phyloP scores from a whole-genome alignment of 2,888 invertebrate species.

The Lottia gigantea region DNA sequence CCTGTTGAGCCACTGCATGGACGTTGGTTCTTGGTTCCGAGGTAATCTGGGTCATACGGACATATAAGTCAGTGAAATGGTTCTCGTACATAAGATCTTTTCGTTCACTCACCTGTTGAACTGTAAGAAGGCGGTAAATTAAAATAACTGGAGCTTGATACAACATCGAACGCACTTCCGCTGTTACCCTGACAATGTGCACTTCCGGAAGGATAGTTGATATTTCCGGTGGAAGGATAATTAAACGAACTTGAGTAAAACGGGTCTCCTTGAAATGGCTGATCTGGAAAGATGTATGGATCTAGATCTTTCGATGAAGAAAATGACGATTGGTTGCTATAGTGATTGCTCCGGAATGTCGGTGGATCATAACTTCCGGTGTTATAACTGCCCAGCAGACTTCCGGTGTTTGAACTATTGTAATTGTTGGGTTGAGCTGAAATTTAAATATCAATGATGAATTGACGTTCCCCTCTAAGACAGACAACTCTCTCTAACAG shows the following conservation, averaged over 20 bases:
- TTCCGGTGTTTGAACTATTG: neutral
- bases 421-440: constrained; percentile 19
- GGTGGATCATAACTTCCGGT: constrained; percentile 11
- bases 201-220: constrained; percentile 34
- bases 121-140: constrained; percentile 36
- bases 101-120: constrained; percentile 28
- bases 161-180: constrained; percentile 60
- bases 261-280: constrained; percentile 11
- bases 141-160: constrained; percentile 47
- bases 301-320: constrained; percentile 1
- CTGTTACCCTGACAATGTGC: constrained; percentile 37
- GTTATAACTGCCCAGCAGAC: constrained; percentile 27
- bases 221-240: constrained; percentile 26
- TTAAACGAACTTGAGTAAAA: constrained; percentile 12
- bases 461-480: neutral
- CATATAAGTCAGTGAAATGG: too few species aligned
- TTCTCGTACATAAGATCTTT: too few species aligned
- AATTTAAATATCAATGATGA: neutral
- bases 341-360: neutral
- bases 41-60: too few species aligned
- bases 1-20: too few species aligned
- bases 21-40: too few species aligned
- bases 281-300: constrained; percentile 16
- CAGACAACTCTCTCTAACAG: neutral
- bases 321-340: constrained; percentile 13